Base-by-base conservation (phyloP, 2,113 vertebrate genomes). In the Phalacrocorax aristotelis region DNA sequence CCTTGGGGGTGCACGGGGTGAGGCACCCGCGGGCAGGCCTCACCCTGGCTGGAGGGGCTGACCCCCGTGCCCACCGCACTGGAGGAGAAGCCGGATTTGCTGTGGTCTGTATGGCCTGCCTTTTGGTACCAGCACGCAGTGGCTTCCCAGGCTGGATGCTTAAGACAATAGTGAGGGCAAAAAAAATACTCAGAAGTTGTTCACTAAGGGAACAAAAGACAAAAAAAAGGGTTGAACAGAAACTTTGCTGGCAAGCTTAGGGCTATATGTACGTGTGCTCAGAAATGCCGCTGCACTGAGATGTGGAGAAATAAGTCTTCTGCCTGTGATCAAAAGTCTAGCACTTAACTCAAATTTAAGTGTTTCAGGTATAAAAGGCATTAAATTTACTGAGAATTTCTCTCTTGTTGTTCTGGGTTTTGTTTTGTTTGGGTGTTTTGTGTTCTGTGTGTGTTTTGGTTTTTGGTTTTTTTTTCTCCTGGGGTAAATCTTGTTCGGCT, bases 51-150 rank as follows among this genome's bases (percentile, higher is more conserved):
- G 44, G 22, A 75, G 38, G 40, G 69, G 13, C n/a, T 32, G 75
- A 38, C 46, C 32, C 32, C 22, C 29, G 57, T 3, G 2, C 34
- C 19, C 6, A 1, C 30, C 1, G 1, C 10, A 2, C 18, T 1
- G 1, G 27, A 46, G 60, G 21, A 52, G 69, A 51, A 68, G 58
- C 21, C 3, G 2, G 13, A 15, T 54, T 65, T 81, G 16, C n/a
- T n/a, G 18, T 20, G 15, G 15, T 25, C 58, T 48, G 11, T 15
- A 42, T 72, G 34, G 51, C 42, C 26, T 81, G 38, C 23, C 54
- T 87, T 83, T 65, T 65, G 54, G 12, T 82, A 19, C 23, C 40
- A 75, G 62, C 71, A 54, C 22, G 25, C 13, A 13, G 54, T 52
- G n/a, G 62, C 76, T 74, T 74, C 16, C 5, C 4, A 25, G 34